A percentile compares a stretch with the other conserved stretches of the same genome.
These are phyloP conservation scores for Nymphalis polychloros DNA, from an alignment of 2,888 invertebrate species.

Conservation along the genomic window DNA sequence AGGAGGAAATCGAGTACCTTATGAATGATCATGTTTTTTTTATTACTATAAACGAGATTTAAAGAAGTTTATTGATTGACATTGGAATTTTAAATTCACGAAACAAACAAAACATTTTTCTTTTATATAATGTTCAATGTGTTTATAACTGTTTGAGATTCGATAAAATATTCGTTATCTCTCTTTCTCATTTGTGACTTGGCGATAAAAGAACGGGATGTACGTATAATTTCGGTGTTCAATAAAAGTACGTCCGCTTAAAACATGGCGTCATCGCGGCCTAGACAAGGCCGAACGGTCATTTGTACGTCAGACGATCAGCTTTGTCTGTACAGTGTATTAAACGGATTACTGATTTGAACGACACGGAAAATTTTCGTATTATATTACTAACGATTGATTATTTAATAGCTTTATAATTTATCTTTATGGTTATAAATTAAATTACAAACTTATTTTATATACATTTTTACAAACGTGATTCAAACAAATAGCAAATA, in stretches of 20 bases:
- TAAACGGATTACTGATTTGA: conserved; percentile 48
- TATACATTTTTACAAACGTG: no score
- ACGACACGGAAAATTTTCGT: conserved; percentile 42
- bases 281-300: conserved; percentile 81
- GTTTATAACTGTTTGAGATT: conserved; percentile 12
- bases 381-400: conserved; percentile 10
- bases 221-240: conserved; percentile 58
- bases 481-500: no score
- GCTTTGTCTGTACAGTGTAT: conserved; percentile 62
- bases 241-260: conserved; percentile 73
- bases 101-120: conserved; percentile 9
- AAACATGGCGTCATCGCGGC: conserved; percentile 80
- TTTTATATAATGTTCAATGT: conserved; percentile 8
- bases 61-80: neutral
- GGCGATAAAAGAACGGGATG: conserved; percentile 56
- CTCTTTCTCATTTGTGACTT: conserved; percentile 21
- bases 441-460: no score
- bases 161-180: conserved; percentile 22
- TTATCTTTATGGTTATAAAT: no score
- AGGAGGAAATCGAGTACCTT: conserved; percentile 23
- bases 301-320: conserved; percentile 70
- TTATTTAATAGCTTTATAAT: neutral
- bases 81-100: conserved; percentile 1
- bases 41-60: neutral
- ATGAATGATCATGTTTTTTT: neutral